These are phyloP conservation scores for Yasuhikotakia modesta DNA, from an alignment of 2,797 vertebrate species.

Conservation along the genomic window DNA sequence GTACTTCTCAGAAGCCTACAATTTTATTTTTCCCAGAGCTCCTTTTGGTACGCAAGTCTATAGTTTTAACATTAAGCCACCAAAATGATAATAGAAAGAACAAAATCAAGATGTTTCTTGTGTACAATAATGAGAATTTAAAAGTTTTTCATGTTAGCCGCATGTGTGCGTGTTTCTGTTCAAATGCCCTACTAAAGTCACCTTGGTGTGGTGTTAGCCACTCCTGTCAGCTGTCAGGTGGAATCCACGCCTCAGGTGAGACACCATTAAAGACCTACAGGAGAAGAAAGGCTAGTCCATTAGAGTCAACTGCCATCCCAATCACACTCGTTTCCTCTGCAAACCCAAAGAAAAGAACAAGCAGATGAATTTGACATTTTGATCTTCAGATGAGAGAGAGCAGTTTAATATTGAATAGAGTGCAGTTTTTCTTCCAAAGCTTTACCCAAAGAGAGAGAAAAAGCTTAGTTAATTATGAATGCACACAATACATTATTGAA, in stretches of 20 bases:
- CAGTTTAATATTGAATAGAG: conserved; percentile 74
- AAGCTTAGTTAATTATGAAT: conserved; percentile 90
- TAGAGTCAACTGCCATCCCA: conserved; percentile 54
- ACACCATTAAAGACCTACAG: conserved; percentile 21
- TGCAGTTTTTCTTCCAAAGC: conserved; percentile 63
- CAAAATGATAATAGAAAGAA: background rate
- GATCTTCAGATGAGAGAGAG: conserved; percentile 67
- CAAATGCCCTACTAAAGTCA: conserved; percentile 34
- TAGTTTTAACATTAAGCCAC: background rate
- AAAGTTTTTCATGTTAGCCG: background rate
- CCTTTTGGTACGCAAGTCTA: no score
- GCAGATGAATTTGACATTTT: conserved; percentile 60
- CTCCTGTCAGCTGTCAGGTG: conserved; percentile 42
- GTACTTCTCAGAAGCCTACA: background rate
- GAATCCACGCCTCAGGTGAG: conserved; percentile 33
- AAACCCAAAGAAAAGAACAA: conserved; percentile 57
- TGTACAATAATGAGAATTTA: no score
- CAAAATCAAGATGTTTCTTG: background rate
- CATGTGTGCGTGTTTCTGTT: background rate
- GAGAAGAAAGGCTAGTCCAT: conserved; percentile 38
- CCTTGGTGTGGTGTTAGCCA: conserved; percentile 41
- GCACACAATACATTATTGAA: conserved; percentile 92
- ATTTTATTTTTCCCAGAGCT: background rate
- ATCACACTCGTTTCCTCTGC: conserved; percentile 56
- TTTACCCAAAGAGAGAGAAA: conserved; percentile 64